phyloP scores from a whole-genome alignment of 2,113 vertebrate species.

The Malurus elegans region DNA sequence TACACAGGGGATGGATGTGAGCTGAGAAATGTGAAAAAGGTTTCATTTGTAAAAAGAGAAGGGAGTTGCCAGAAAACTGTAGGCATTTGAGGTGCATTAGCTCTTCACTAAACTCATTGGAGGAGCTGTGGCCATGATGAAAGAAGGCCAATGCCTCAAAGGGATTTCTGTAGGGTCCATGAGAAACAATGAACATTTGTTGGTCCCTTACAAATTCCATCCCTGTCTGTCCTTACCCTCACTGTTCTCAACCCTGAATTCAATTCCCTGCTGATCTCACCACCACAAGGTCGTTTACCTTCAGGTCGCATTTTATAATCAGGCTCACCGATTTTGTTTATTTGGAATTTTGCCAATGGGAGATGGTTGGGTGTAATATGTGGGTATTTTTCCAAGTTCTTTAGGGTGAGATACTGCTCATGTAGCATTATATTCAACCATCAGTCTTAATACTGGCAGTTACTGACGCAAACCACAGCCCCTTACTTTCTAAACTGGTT shows the following conservation, averaged over 20 bases:
- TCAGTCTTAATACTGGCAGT: background rate
- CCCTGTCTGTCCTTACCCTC: background rate
- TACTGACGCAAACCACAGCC: background rate
- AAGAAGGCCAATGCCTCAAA: background rate
- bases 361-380: background rate
- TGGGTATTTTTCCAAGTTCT: background rate
- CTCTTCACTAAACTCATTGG: background rate
- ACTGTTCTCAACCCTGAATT: background rate
- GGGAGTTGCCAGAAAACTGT: background rate
- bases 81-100: background rate
- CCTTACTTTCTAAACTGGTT: background rate
- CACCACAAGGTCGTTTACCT: background rate
- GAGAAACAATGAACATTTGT: background rate
- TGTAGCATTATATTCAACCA: background rate
- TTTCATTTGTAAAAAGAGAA: background rate
- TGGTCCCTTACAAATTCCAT: background rate
- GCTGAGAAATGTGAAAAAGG: background rate
- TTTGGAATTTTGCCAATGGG: background rate
- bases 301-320: background rate
- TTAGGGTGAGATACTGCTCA: background rate
- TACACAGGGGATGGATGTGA: background rate
- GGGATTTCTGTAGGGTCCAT: background rate
- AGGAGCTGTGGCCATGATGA: background rate
- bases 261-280: background rate
- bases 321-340: background rate